phyloP scores from a whole-genome alignment of 2,888 invertebrate genomes.

The Thymelicus lineola region DNA sequence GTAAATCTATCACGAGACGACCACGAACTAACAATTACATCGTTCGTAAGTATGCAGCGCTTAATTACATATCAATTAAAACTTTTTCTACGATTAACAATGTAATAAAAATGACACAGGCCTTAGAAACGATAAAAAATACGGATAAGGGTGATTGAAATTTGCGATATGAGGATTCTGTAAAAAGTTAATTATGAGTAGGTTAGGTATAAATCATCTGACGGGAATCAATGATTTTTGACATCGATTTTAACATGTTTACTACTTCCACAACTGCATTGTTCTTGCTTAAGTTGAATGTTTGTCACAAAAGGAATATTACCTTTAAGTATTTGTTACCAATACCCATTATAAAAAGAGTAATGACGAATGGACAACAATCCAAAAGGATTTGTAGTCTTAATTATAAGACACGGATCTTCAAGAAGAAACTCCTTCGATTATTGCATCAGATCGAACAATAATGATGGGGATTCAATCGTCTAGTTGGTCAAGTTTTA shows the following conservation, averaged over 20 bases:
- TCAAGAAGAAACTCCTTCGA: not conserved
- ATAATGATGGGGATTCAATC: slow-evolving; percentile 31
- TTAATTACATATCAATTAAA: slow-evolving; percentile 38
- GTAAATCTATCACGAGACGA: slow-evolving; percentile 36
- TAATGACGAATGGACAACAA: no score
- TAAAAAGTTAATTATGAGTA: not conserved
- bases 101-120: slow-evolving; percentile 34
- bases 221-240: not conserved
- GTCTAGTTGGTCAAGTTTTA: slow-evolving; percentile 61
- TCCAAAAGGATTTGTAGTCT: no score
- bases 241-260: not conserved
- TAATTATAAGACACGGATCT: no score
- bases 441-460: slow-evolving; percentile 18
- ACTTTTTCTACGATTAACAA: slow-evolving; percentile 32
- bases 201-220: no score
- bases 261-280: no score
- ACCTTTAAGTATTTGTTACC: no score
- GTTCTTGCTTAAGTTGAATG: no score
- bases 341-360: no score
- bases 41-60: slow-evolving; percentile 24
- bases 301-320: no score
- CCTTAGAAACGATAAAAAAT: not conserved
- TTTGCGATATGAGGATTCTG: not conserved
- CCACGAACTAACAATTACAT: slow-evolving; percentile 36
- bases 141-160: not conserved